Base-by-base conservation (phyloP, 2,888 invertebrate species). In the Apodemia duryi region DNA sequence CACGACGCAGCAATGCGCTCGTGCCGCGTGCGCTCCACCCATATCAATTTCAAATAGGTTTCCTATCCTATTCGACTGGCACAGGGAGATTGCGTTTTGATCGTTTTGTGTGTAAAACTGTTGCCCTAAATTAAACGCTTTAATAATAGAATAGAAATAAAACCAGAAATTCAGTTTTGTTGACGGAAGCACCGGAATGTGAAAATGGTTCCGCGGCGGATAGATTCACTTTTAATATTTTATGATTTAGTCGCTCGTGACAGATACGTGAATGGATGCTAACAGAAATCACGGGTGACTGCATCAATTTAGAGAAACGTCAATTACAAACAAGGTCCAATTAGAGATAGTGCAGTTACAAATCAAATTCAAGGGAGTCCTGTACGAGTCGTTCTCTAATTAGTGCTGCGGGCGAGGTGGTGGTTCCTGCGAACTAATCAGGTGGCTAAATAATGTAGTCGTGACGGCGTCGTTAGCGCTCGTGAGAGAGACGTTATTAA, bases 31-130 rank as follows among this genome's bases (percentile, higher is more conserved):
- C 82, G 88, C 88, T 87, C 86, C 87, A 88, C 88, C 89, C 89
- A 89, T 90, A 91, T 91, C 90, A 91, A 91, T 91, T 90, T 89
- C 90, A 80, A 89, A 90, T 91, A 86, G 89, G 88, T 88, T 89
- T 84, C 87, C 88, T 88, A 89, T 90, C 87, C 88, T 86, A 89
- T 89, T 86, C 85, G 86, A 73, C 69, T 74, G 76, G 82, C 80
- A 73, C 81, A 79, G 83, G 80, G 81, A 87, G 86, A 89, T 89
- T 89, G 87, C 83, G 83, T 89, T 90, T 86, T 88, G 85, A 88
- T 86, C 87, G 89, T 90, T 91, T 90, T 88, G 83, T 84, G 80
- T 84, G 88, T 88, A 87, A 89, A 90, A 89, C 87, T 86, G 87
- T 85, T 88, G 84, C 84, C 88, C 89, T 86, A 91, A 91, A 90